A percentile compares a stretch with the other conserved stretches of the same genome.
Evolutionary conservation across 2,113 vertebrate genomes (phyloP).

Genomic region (Marcusenius ussheri): DNA sequence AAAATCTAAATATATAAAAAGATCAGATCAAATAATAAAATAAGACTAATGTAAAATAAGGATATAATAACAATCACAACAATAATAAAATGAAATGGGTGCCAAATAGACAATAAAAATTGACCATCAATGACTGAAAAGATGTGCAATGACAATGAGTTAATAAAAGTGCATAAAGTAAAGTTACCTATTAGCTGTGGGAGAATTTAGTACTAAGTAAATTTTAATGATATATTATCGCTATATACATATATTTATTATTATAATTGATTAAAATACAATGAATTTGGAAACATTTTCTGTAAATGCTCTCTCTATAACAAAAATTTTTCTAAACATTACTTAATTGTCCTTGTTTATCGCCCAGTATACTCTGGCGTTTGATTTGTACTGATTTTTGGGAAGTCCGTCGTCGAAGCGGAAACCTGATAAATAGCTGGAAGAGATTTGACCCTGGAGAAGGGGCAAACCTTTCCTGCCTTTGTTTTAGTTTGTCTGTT

Average conservation of each 20-base stretch:
- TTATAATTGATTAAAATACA: background rate
- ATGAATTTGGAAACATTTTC: background rate
- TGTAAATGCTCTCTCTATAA: background rate
- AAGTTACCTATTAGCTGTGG: background rate
- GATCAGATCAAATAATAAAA: background rate
- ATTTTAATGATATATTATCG: background rate
- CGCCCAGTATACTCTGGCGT: background rate
- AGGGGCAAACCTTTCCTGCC: conserved; percentile 36
- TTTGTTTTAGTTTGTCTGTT: conserved; percentile 33
- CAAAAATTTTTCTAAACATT: conserved; percentile 6
- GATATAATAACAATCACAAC: background rate
- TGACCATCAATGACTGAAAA: background rate
- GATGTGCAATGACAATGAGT: background rate
- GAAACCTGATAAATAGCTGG: conserved; percentile 28
- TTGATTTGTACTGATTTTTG: conserved; percentile 2
- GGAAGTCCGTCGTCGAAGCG: conserved; percentile 15
- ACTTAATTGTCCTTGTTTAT: background rate
- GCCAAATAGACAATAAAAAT: background rate
- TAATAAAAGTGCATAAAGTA: background rate
- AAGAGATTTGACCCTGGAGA: conserved; percentile 30
- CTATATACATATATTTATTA: background rate
- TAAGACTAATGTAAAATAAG: background rate
- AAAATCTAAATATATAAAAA: background rate
- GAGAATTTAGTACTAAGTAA: background rate
- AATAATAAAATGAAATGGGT: background rate